Conservation (phyloP, 2,113 vertebrate species). For the Oophaga pumilio region DNA sequence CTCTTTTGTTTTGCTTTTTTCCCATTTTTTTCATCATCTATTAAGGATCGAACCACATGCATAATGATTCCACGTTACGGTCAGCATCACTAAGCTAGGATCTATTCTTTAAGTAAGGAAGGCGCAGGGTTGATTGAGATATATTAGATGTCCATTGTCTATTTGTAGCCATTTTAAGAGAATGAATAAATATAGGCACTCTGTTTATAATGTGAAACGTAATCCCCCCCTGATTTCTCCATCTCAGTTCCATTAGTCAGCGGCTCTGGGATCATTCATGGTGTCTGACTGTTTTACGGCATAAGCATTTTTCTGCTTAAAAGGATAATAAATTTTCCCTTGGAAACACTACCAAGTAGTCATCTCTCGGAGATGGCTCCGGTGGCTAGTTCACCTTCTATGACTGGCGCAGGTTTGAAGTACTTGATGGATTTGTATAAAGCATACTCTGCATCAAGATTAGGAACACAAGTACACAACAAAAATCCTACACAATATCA, state of each 20-base stretch:
- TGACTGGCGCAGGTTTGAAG: background rate
- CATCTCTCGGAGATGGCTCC: background rate
- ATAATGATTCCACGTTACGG: background rate
- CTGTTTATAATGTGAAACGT: background rate
- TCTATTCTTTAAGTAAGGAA: too few relatives aligned
- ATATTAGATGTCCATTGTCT: background rate
- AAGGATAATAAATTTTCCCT: conserved; percentile 21
- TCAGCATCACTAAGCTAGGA: background rate
- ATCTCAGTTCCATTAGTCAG: conserved; percentile 23
- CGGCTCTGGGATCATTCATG: conserved; percentile 14
- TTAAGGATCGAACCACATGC: background rate
- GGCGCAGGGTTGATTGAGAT: background rate
- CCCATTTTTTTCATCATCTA: background rate
- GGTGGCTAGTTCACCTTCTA: background rate
- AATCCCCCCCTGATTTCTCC: background rate
- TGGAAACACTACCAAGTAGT: conserved; percentile 10
- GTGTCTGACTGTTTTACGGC: conserved; percentile 19
- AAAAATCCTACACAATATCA: background rate
- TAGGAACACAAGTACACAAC: background rate
- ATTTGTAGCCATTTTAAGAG: background rate
- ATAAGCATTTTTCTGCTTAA: conserved; percentile 4
- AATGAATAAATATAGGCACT: background rate
- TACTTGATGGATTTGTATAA: background rate
- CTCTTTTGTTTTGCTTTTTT: background rate
- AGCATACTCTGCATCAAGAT: background rate